Conservation (phyloP, 2,888 invertebrate genomes). For the Sinohyriopsis cumingii region DNA sequence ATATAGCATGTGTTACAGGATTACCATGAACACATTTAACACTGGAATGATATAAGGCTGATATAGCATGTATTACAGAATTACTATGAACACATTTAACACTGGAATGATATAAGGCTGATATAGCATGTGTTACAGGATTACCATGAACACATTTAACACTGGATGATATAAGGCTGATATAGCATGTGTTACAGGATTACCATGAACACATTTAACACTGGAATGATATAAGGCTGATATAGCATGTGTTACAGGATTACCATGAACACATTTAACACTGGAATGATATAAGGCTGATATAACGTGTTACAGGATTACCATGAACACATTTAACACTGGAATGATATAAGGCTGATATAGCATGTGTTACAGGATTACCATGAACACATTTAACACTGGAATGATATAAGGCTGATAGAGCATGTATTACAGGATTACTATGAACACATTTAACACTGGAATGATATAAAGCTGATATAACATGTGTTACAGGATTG, state of each 20-base stretch:
- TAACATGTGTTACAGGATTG: no score
- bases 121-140: no score
- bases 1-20: neutral
- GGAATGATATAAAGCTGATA: no score
- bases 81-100: neutral
- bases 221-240: slow-evolving; percentile 35
- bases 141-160: no score
- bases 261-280: neutral
- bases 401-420: neutral
- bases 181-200: no score
- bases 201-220: no score
- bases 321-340: slow-evolving; percentile 31
- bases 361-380: neutral
- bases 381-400: neutral
- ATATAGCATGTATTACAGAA: neutral
- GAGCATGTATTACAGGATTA: neutral
- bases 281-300: neutral
- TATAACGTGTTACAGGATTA: neutral
- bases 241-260: neutral
- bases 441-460: neutral
- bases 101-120: no score
- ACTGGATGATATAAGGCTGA: no score
- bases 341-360: slow-evolving; percentile 14
- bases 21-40: neutral
- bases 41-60: neutral